phyloP scores from a whole-genome alignment of 2,113 vertebrate species.

The Tenrec ecaudatus region DNA sequence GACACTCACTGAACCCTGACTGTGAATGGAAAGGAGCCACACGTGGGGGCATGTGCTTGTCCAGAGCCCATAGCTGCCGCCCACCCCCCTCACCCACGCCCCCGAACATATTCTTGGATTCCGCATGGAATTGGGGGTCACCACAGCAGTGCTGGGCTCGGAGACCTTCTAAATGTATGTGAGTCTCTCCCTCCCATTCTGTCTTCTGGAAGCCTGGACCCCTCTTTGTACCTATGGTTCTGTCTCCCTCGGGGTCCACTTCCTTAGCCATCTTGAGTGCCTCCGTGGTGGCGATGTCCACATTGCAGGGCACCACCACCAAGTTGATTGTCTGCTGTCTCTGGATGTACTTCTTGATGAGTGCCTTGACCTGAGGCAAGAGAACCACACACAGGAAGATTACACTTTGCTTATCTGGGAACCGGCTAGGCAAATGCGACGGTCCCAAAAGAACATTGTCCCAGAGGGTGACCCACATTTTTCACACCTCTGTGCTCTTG shows the following conservation, averaged over 20 bases:
- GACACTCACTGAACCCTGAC: neutral
- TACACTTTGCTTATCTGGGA: neutral
- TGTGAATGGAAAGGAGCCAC: accelerated
- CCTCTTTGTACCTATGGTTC: conserved; percentile 87
- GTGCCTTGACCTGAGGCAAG: conserved; percentile 87
- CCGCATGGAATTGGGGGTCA: too few species aligned
- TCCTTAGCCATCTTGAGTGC: conserved; percentile 90
- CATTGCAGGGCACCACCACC: conserved; percentile 90
- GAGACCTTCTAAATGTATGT: neutral
- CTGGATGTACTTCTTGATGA: conserved; percentile 88
- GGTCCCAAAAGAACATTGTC: accelerated
- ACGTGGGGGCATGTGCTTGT: accelerated
- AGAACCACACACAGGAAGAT: neutral
- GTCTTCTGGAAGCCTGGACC: neutral
- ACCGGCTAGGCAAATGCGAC: accelerated
- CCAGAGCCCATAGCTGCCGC: neutral
- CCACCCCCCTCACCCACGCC: too few species aligned
- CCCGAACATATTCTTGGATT: neutral
- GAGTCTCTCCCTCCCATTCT: neutral
- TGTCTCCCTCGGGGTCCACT: conserved; percentile 89
- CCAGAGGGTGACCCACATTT: neutral
- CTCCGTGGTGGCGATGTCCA: conserved; percentile 92
- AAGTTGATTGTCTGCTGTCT: conserved; percentile 90
- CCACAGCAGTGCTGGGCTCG: accelerated
- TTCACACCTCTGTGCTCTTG: neutral